A percentile compares a stretch with the other conserved stretches of the same genome.
phyloP scores from a whole-genome alignment of 2,797 vertebrate genomes.

The Anguilla obscura region DNA sequence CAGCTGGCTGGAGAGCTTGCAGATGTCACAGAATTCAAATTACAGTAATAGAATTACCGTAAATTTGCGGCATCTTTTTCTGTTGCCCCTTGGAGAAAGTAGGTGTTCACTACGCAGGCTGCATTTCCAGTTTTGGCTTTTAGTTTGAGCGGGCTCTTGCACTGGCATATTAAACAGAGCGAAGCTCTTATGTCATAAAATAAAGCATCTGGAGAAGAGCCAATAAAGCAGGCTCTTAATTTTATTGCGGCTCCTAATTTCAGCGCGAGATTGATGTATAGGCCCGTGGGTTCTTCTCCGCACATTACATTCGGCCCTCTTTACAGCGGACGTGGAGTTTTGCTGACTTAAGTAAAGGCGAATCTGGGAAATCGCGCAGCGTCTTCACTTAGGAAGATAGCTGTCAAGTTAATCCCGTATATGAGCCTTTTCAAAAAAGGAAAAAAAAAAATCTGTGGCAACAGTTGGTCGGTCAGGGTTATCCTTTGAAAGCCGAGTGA shows the following conservation, averaged over 20 bases:
- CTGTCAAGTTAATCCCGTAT: background rate
- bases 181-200: background rate
- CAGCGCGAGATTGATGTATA: constrained; percentile 15
- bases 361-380: background rate
- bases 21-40: background rate
- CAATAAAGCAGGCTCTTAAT: constrained; percentile 22
- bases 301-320: background rate
- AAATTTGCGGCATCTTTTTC: background rate
- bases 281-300: background rate
- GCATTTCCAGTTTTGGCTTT: background rate
- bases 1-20: background rate
- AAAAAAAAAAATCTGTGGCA: background rate
- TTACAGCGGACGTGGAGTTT: background rate
- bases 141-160: background rate
- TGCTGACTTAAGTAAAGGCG: constrained; percentile 1
- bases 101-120: background rate
- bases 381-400: constrained; percentile 4
- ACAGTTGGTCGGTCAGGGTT: constrained; percentile 31
- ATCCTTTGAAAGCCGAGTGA: constrained; percentile 23
- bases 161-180: constrained; percentile 8
- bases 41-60: background rate
- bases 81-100: background rate
- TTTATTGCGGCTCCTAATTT: constrained; percentile 4
- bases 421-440: background rate
- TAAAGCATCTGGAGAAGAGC: background rate